Conservation (phyloP, 2,888 invertebrate genomes). For the Amphipoea oculea region DNA sequence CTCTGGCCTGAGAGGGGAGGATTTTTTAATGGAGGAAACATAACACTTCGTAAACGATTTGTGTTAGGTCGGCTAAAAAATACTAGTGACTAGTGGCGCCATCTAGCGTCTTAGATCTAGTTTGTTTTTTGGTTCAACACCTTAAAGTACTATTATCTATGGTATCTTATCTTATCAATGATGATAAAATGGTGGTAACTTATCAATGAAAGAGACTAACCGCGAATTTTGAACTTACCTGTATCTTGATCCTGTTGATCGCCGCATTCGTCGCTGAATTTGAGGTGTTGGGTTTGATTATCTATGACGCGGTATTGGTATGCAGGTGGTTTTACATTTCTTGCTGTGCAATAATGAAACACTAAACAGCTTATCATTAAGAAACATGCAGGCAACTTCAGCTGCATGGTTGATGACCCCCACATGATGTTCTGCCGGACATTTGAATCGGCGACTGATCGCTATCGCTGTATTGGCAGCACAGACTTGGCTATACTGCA, state of each 20-base stretch:
- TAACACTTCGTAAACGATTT: not conserved
- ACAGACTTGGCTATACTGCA: too few relatives aligned
- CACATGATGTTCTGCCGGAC: not conserved
- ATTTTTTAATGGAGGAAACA: not conserved
- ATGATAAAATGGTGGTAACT: not conserved
- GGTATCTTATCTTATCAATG: not conserved
- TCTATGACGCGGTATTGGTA: not conserved
- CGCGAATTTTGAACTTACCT: slow-evolving; percentile 49
- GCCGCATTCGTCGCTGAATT: slow-evolving; percentile 19
- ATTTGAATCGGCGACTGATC: slow-evolving; percentile 10
- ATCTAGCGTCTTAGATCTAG: not conserved
- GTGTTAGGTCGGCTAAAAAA: not conserved
- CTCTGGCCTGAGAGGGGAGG: not conserved
- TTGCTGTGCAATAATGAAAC: slow-evolving; percentile 11
- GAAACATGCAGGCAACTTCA: slow-evolving; percentile 33
- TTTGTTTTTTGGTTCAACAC: slow-evolving; percentile 20
- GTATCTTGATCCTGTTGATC: slow-evolving; percentile 12
- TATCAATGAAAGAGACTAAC: slow-evolving; percentile 24
- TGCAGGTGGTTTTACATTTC: slow-evolving; percentile 1
- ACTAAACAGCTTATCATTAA: slow-evolving; percentile 17
- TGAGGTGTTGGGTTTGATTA: slow-evolving; percentile 14
- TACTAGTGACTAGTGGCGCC: not conserved
- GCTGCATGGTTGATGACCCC: slow-evolving; percentile 24
- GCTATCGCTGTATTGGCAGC: slow-evolving; percentile 17
- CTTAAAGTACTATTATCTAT: not conserved